Conservation (phyloP, 2,888 invertebrate genomes). For the Callosobruchus maculatus region DNA sequence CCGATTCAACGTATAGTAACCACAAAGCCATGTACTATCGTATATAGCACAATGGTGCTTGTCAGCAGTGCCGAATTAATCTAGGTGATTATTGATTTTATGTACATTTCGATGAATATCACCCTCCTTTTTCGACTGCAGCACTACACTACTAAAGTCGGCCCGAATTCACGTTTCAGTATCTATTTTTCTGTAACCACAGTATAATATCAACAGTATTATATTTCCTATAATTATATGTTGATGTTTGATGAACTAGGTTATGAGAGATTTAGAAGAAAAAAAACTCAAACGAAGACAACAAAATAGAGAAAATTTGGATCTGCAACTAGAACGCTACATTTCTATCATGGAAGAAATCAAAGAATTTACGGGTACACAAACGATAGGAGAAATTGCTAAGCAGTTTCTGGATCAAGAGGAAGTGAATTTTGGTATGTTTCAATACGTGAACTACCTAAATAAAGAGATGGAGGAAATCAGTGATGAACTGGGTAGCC, state of each 20-base stretch:
- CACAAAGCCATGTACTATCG: too few species aligned
- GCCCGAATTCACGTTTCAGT: too few species aligned
- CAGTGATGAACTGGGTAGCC: constrained; percentile 62
- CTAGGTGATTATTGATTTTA: too few species aligned
- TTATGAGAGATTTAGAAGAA: constrained; percentile 70
- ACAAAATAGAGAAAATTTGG: constrained; percentile 63
- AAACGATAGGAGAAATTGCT: constrained; percentile 64
- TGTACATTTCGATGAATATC: too few species aligned
- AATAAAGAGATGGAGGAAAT: constrained; percentile 78
- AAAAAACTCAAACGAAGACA: constrained; percentile 68
- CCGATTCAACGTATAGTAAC: too few species aligned
- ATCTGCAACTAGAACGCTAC: constrained; percentile 49
- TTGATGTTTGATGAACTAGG: background rate
- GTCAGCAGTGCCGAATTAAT: too few species aligned
- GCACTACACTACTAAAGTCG: too few species aligned
- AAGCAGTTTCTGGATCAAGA: constrained; percentile 78
- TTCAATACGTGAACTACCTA: constrained; percentile 86
- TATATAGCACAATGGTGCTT: too few species aligned
- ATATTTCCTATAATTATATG: too few species aligned
- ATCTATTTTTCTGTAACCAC: too few species aligned
- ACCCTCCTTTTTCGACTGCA: too few species aligned
- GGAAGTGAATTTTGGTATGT: constrained; percentile 87
- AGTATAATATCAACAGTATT: too few species aligned
- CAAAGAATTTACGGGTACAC: constrained; percentile 59
- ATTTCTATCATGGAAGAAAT: constrained; percentile 28